Evolutionary conservation across 2,797 vertebrate species (phyloP).

Genomic region (Sebastes flavidus): DNA sequence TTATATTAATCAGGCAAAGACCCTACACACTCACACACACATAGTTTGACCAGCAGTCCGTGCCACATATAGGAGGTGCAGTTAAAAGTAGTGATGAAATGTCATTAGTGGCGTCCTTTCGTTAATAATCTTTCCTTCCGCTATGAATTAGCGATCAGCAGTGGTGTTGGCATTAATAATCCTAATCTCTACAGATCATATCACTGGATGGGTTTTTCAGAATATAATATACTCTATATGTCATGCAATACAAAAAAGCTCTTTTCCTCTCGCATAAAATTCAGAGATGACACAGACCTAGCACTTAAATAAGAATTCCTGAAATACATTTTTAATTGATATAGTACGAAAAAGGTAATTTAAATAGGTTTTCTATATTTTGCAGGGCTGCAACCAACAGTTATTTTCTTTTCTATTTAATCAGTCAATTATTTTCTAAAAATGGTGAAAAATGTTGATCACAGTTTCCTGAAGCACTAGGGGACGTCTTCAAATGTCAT

Average conservation of each 20-base stretch:
- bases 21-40: constrained; percentile 14
- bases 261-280: not conserved
- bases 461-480: no score
- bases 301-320: not conserved
- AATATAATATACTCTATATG: not conserved
- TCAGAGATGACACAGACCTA: not conserved
- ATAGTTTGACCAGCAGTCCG: not conserved
- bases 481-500: no score
- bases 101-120: constrained; percentile 45
- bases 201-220: constrained; percentile 8
- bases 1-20: constrained; percentile 73
- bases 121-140: constrained; percentile 12
- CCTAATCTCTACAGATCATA: constrained; percentile 47
- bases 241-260: constrained; percentile 13
- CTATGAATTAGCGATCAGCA: constrained; percentile 22
- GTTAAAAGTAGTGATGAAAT: constrained; percentile 25
- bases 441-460: not conserved
- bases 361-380: not conserved
- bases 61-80: constrained; percentile 1
- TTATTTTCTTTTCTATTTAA: not conserved
- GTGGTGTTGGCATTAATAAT: constrained; percentile 40
- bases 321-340: not conserved
- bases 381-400: not conserved
- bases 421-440: not conserved
- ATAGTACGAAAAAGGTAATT: not conserved